Evolutionary conservation across 2,888 invertebrate genomes (phyloP).

Genomic region (Agrochola lychnidis): DNA sequence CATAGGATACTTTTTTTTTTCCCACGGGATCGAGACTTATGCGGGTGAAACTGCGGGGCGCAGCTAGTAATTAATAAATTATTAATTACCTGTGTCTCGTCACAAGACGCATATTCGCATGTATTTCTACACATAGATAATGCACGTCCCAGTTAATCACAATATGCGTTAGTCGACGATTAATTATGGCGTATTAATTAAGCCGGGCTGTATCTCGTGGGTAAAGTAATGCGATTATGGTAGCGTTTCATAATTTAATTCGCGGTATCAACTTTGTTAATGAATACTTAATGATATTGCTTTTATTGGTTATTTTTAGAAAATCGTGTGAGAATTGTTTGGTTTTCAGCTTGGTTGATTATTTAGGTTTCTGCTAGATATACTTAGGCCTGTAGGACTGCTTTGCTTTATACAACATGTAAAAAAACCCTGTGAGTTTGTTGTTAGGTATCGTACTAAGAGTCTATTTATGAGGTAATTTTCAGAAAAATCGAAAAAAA

Average conservation of each 20-base stretch:
- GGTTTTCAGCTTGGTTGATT: not conserved
- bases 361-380: not conserved
- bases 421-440: too few species aligned
- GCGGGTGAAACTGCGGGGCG: too few species aligned
- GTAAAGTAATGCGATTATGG: conserved; percentile 56
- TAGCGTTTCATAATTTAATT: conserved; percentile 49
- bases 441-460: too few species aligned
- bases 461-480: too few species aligned
- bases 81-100: conserved; percentile 34
- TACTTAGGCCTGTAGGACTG: too few species aligned
- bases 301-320: conserved; percentile 30
- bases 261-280: conserved; percentile 41
- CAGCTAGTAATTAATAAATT: too few species aligned
- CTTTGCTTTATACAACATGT: too few species aligned
- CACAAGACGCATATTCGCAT: conserved; percentile 50
- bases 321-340: not conserved
- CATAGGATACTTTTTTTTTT: too few species aligned
- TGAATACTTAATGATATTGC: conserved; percentile 38
- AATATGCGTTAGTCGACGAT: conserved; percentile 66
- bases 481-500: too few species aligned
- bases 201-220: conserved; percentile 49
- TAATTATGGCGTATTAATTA: conserved; percentile 70
- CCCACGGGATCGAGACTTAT: too few species aligned
- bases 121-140: conserved; percentile 53
- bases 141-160: conserved; percentile 68